Evolutionary conservation across 2,888 invertebrate species (phyloP).

Genomic region (Conops quadrifasciatus): DNA sequence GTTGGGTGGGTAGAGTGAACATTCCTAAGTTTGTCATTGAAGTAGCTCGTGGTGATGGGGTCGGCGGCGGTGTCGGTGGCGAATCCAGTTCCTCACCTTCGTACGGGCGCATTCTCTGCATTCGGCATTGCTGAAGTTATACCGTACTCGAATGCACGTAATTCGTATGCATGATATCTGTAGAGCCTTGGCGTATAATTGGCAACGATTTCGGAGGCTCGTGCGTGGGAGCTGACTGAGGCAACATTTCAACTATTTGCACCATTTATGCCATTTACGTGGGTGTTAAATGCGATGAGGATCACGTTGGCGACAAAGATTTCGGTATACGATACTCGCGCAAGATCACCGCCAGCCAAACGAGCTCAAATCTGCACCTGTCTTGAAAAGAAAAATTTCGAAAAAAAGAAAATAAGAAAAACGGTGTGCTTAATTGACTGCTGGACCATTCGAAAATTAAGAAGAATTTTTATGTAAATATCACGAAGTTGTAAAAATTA

Average conservation of each 20-base stretch:
- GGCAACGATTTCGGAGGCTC: neutral
- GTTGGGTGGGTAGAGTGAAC: neutral
- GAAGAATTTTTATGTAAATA: too few relatives aligned
- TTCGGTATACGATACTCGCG: too few relatives aligned
- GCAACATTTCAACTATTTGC: neutral
- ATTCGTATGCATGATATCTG: neutral
- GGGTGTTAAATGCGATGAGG: constrained; percentile 36
- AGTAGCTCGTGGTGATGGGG: constrained; percentile 13
- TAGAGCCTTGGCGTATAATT: neutral
- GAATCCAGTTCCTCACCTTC: constrained; percentile 39
- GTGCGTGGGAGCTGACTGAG: constrained; percentile 15
- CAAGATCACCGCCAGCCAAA: neutral
- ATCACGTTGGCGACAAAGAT: constrained; percentile 22
- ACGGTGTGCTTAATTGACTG: too few relatives aligned
- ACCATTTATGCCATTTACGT: constrained; percentile 11
- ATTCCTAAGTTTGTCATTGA: constrained; percentile 20
- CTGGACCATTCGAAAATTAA: too few relatives aligned
- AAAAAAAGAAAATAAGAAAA: too few relatives aligned
- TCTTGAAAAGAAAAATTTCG: neutral
- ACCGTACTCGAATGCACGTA: too few relatives aligned
- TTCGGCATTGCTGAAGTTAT: constrained; percentile 36
- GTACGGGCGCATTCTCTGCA: constrained; percentile 16
- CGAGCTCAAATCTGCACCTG: constrained; percentile 14
- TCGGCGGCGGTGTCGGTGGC: constrained; percentile 8
- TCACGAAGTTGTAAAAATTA: too few relatives aligned